Percentiles rank a stretch among this genome's conserved stretches.
Conservation (phyloP, 2,888 invertebrate species). For the Thecocarcelia acutangulata region DNA sequence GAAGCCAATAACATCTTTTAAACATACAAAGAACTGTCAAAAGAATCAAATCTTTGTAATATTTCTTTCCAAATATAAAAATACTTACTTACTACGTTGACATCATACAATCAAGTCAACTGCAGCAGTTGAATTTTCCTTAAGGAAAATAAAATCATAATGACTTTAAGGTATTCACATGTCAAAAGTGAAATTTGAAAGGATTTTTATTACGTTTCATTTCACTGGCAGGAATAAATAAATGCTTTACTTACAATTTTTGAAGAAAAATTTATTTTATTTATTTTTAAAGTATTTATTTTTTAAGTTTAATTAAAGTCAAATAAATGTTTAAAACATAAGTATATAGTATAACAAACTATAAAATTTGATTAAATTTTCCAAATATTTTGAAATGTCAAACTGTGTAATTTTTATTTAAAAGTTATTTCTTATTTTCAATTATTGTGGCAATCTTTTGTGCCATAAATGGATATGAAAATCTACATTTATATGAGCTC, state of each 20-base stretch:
- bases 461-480: constrained; percentile 22
- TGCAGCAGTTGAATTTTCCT: constrained; percentile 24
- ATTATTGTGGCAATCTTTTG: constrained; percentile 22
- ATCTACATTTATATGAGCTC: constrained; percentile 48
- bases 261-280: not conserved
- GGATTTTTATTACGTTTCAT: constrained; percentile 55
- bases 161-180: constrained; percentile 40
- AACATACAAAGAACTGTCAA: constrained; percentile 28
- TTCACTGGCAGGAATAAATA: constrained; percentile 17
- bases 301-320: not conserved
- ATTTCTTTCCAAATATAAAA: not conserved
- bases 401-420: not conserved
- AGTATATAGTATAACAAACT: not conserved
- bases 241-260: not conserved
- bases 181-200: constrained; percentile 27
- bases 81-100: constrained; percentile 8
- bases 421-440: constrained; percentile 1
- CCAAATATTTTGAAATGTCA: not conserved
- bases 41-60: not conserved
- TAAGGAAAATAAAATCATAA: constrained; percentile 39
- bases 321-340: not conserved
- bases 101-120: constrained; percentile 44
- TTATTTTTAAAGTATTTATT: not conserved
- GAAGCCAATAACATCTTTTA: not conserved
- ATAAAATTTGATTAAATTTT: constrained; percentile 25